Base-by-base conservation (phyloP, 2,888 invertebrate species). In the Andrena dorsata region DNA sequence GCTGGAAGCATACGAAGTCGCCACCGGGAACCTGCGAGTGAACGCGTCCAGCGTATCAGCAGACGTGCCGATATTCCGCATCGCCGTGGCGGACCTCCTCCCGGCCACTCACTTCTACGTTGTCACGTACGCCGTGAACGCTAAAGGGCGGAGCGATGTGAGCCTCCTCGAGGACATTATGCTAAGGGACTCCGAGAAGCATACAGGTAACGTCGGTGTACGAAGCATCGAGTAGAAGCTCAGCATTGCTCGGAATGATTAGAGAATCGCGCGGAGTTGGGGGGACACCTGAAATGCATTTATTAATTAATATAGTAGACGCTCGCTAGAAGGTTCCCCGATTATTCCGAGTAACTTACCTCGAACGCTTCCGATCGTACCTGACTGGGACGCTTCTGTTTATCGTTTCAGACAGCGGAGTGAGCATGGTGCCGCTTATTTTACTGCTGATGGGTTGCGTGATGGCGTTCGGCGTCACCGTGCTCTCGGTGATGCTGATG, bases 101-200 rank as follows among this genome's bases (percentile, higher is more conserved):
- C 95, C 96, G 1, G 91, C 94, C 30, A 94, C 93, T 47, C 92
- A 93, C 71, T 92, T 94, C 93, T 89, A 94, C 84, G 86, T 98
- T 87, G 96, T 97, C 85, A 96, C 97, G 88, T 98, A 97, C 94
- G 97, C 98, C 77, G 96, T 96, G 88, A 98, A 98, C 94, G 96
- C 97, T 81, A 98, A 98, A 94, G 98, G 98, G 71, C 96, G 96
- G 84, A 97, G 98, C 81, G 98, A 97, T 90, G 96, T 96, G 89
- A 96, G 97, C 81, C 95, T 97, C 8, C 95, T 98, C 81, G 98
- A 98, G 93, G 97, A 98, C 92, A 97, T 98, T 90, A 97, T 97
- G 89, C 96, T 98, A 91, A 97, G 97, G 94, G 98, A 98, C 94
- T 97, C 98, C 66, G 98, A 97, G 88, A 97, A 97, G 93, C 96